phyloP scores from a whole-genome alignment of 2,888 invertebrate genomes.

The Trissoscelio sp. region DNA sequence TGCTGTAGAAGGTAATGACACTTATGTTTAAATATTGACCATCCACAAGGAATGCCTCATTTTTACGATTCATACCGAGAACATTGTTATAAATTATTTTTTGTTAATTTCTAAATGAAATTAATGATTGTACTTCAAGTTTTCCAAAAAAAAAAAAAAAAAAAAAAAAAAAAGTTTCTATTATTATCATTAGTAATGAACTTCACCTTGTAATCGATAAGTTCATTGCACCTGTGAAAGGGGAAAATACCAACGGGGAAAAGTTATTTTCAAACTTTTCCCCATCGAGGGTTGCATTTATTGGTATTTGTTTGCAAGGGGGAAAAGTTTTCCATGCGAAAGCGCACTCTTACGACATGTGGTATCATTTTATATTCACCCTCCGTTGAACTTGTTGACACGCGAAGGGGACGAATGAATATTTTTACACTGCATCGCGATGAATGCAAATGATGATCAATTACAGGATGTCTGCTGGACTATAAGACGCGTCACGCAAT shows the following conservation, averaged over 20 bases:
- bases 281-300: neutral
- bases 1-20: too few relatives aligned
- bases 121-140: too few relatives aligned
- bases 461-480: conserved; percentile 18
- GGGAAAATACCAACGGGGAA: neutral
- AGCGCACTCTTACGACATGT: neutral
- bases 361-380: conserved; percentile 25
- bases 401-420: neutral
- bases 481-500: conserved; percentile 26
- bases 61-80: too few relatives aligned
- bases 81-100: too few relatives aligned
- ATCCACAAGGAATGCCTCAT: too few relatives aligned
- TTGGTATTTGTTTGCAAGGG: neutral
- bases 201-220: conserved; percentile 12
- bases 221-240: neutral
- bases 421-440: conserved; percentile 15
- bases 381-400: conserved; percentile 21
- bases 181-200: conserved; percentile 25
- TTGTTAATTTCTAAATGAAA: too few relatives aligned
- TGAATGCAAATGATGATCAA: conserved; percentile 4
- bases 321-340: neutral
- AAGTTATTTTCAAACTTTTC: conserved; percentile 3
- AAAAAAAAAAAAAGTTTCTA: neutral
- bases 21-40: too few relatives aligned
- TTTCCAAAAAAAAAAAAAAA: too few relatives aligned